These are phyloP conservation scores for Araneus ventricosus DNA, from an alignment of 1,140 invertebrate genomes.

Conservation along the genomic window DNA sequence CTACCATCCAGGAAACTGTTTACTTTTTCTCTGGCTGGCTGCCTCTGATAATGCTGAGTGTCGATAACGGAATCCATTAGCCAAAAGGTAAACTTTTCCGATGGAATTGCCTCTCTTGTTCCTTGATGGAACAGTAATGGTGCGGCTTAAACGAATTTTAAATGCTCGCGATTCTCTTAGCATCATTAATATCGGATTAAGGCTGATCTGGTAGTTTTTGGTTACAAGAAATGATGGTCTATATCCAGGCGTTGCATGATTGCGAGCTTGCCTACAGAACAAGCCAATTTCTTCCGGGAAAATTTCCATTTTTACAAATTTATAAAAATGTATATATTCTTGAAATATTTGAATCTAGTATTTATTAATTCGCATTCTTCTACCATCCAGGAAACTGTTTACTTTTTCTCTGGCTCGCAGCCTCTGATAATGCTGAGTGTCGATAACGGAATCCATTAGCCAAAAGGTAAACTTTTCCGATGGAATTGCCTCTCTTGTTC, in stretches of 20 bases:
- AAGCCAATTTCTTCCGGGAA: no score
- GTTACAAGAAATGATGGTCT: not conserved
- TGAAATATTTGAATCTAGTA: no score
- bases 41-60: not conserved
- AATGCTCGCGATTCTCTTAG: constrained; percentile 1
- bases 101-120: constrained; percentile 5
- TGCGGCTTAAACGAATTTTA: constrained; percentile 34
- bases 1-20: not conserved
- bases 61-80: constrained; percentile 37
- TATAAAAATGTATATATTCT: no score
- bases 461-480: constrained; percentile 4
- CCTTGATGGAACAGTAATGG: not conserved
- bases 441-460: constrained; percentile 21
- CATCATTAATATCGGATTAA: constrained; percentile 37
- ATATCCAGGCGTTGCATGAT: not conserved
- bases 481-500: not conserved
- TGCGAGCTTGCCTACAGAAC: not conserved
- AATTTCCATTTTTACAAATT: no score
- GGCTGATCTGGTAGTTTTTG: not conserved
- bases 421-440: not conserved
- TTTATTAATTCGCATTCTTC: no score
- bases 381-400: constrained; percentile 7
- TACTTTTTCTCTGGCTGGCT: constrained; percentile 43
- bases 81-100: constrained; percentile 4
- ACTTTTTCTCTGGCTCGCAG: constrained; percentile 37